A percentile compares a stretch with the other conserved stretches of the same genome.
These are phyloP conservation scores for Tragelaphus eurycerus DNA, from an alignment of 2,797 vertebrate species.

Conservation along the genomic window DNA sequence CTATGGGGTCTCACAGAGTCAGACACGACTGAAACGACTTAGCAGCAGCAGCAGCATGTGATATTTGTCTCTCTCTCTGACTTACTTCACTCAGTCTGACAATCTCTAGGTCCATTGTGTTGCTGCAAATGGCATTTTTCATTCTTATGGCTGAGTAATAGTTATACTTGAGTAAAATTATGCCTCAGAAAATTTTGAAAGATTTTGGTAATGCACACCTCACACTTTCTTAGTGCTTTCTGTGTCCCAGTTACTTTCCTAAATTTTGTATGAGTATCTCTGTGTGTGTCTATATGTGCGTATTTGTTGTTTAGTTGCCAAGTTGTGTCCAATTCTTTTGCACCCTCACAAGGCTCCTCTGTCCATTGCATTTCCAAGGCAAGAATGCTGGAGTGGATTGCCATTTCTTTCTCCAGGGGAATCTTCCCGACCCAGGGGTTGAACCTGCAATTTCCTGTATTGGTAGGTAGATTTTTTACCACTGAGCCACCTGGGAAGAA, in stretches of 20 bases:
- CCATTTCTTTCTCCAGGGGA: not conserved
- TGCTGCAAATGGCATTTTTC: not conserved
- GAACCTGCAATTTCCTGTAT: not conserved
- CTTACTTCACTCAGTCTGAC: not conserved
- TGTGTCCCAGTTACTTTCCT: not conserved
- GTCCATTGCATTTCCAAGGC: not conserved
- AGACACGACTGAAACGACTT: accelerated
- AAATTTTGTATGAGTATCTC: not conserved
- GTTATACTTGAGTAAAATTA: not conserved
- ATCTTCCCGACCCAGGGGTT: not conserved
- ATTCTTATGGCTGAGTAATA: not conserved
- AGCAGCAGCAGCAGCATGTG: not conserved
- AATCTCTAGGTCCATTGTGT: not conserved
- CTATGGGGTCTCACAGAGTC: too few species aligned
- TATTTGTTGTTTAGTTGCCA: not conserved
- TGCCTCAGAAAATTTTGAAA: not conserved
- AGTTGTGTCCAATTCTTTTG: not conserved
- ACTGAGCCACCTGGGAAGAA: not conserved
- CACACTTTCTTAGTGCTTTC: not conserved
- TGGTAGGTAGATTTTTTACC: not conserved
- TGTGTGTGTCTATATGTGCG: accelerated
- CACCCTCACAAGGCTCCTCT: not conserved
- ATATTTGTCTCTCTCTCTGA: not conserved
- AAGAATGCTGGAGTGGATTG: not conserved
- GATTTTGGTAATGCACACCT: not conserved